A percentile compares a stretch with the other conserved stretches of the same genome.
phyloP scores from a whole-genome alignment of 2,888 invertebrate genomes.

The Operophtera brumata region DNA sequence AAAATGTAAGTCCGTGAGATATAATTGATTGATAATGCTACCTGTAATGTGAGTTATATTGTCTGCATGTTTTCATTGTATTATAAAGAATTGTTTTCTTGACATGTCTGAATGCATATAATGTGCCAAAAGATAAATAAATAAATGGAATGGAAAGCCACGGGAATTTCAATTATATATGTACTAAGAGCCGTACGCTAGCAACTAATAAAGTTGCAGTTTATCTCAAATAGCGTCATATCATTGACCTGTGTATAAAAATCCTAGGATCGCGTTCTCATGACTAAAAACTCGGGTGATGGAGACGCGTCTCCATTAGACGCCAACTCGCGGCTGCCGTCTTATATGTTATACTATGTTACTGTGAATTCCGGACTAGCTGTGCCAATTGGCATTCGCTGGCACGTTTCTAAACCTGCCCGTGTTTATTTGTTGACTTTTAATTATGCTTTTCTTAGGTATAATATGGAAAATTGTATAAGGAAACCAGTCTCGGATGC shows the following conservation, averaged over 20 bases:
- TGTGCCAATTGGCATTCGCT: conserved; percentile 62
- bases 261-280: conserved; percentile 22
- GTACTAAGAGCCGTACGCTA: not conserved
- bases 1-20: no score
- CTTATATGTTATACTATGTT: conserved; percentile 29
- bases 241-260: conserved; percentile 23
- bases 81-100: no score
- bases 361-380: conserved; percentile 40
- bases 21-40: no score
- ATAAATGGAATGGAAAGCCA: no score
- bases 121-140: no score
- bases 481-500: conserved; percentile 2
- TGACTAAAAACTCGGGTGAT: conserved; percentile 28
- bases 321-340: conserved; percentile 15
- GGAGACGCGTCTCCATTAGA: no score
- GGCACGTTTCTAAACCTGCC: conserved; percentile 40
- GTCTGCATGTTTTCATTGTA: no score
- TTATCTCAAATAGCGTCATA: conserved; percentile 14
- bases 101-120: no score
- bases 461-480: conserved; percentile 27
- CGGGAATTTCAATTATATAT: no score
- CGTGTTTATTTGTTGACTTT: conserved; percentile 29
- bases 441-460: no score
- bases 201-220: not conserved
- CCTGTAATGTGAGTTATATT: no score